Conservation (phyloP, 2,888 invertebrate genomes). For the Drosophila pullipes region DNA sequence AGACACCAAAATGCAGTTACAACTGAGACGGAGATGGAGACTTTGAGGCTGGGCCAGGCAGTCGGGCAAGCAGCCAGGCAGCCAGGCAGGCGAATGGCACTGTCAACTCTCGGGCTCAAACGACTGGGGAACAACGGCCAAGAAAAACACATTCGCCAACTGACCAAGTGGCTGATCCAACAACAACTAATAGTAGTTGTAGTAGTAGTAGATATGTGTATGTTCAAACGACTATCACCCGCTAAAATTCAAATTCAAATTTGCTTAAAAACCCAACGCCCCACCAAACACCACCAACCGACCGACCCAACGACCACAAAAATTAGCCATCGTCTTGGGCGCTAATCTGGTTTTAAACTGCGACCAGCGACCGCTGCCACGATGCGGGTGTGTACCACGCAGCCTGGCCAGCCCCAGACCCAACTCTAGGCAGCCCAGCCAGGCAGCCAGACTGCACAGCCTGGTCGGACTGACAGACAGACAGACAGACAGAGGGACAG, state of each 20-base stretch:
- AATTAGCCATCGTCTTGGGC: constrained; percentile 81
- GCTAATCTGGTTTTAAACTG: constrained; percentile 83
- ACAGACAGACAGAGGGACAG: constrained; percentile 15
- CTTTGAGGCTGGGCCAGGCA: constrained; percentile 26
- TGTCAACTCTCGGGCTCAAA: constrained; percentile 63
- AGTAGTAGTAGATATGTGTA: constrained; percentile 53
- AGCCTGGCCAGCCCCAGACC: constrained; percentile 28
- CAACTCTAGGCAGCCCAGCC: constrained; percentile 31
- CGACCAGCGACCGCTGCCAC: constrained; percentile 56
- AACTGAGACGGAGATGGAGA: constrained; percentile 14
- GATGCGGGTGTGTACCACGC: constrained; percentile 80
- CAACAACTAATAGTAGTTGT: constrained; percentile 16
- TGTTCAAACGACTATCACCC: constrained; percentile 77
- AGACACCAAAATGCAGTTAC: constrained; percentile 51
- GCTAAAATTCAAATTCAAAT: constrained; percentile 83
- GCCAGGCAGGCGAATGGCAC: constrained; percentile 52
- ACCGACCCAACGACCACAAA: constrained; percentile 53
- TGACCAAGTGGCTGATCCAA: constrained; percentile 72
- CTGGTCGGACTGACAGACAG: constrained; percentile 23
- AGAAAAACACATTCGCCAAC: constrained; percentile 70
- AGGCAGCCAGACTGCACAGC: constrained; percentile 37
- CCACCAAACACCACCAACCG: constrained; percentile 11
- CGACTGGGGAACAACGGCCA: constrained; percentile 61
- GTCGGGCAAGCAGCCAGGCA: constrained; percentile 14
- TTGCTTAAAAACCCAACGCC: constrained; percentile 64